Conservation (phyloP, 2,888 invertebrate genomes). For the Ectemnius continuus region DNA sequence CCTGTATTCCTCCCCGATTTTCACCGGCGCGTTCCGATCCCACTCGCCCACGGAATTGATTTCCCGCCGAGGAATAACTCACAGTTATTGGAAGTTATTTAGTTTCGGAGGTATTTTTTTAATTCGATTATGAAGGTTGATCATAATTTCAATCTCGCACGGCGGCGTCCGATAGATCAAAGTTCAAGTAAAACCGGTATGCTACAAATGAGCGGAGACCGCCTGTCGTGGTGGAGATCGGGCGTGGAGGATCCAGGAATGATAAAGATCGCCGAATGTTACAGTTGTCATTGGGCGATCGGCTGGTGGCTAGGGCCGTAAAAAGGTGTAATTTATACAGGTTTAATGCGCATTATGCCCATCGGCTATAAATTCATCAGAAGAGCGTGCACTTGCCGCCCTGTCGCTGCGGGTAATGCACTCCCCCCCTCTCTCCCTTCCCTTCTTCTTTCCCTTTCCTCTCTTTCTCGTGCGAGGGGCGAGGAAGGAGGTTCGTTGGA, state of each 20-base stretch:
- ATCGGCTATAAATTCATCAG: constrained; percentile 52
- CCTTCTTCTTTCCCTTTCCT: constrained; percentile 16
- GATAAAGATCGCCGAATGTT: constrained; percentile 19
- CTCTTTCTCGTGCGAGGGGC: constrained; percentile 13
- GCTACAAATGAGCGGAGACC: too few relatives aligned
- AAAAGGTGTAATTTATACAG: constrained; percentile 40
- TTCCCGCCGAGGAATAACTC: constrained; percentile 28
- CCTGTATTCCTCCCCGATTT: constrained; percentile 13
- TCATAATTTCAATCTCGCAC: too few relatives aligned
- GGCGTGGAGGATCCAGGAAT: not conserved
- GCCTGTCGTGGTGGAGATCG: not conserved
- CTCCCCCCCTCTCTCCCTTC: constrained; percentile 7
- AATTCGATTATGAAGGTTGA: too few relatives aligned
- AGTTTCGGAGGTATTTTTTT: too few relatives aligned
- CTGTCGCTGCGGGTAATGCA: constrained; percentile 43
- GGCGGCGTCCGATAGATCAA: too few relatives aligned
- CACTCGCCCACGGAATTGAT: constrained; percentile 26
- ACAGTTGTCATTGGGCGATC: constrained; percentile 10
- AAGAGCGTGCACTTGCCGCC: constrained; percentile 43
- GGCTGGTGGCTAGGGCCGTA: constrained; percentile 1
- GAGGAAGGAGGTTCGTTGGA: constrained; percentile 21
- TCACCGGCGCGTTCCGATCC: constrained; percentile 20
- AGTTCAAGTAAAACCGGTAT: too few relatives aligned
- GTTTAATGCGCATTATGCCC: constrained; percentile 52
- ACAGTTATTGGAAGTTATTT: too few relatives aligned